Percentiles rank a stretch among this genome's conserved stretches.
Evolutionary conservation across 2,113 vertebrate genomes (phyloP).

Genomic region (Leptobrachium leishanense): DNA sequence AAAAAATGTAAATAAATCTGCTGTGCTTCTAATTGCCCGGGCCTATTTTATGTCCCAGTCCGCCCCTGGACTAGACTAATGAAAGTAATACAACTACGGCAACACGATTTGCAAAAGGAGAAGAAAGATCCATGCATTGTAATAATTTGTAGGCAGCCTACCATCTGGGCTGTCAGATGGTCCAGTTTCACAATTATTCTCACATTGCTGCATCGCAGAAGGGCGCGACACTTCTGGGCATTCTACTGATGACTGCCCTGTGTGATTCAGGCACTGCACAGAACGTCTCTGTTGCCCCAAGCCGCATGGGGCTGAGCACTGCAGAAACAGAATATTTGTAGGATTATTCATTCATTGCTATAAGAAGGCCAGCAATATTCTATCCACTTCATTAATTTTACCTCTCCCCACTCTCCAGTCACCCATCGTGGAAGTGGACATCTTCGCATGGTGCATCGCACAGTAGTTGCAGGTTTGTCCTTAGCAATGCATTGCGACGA

Average conservation of each 20-base stretch:
- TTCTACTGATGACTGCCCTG: slow-evolving; percentile 77
- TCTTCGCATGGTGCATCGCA: slow-evolving; percentile 92
- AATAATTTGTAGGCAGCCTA: slow-evolving; percentile 54
- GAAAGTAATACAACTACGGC: neutral
- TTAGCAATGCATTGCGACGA: slow-evolving; percentile 77
- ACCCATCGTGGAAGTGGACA: slow-evolving; percentile 92
- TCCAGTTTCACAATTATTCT: slow-evolving; percentile 84
- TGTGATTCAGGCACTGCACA: slow-evolving; percentile 86
- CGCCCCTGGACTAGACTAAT: too few relatives aligned
- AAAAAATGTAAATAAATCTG: too few relatives aligned
- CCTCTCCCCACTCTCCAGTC: slow-evolving; percentile 90
- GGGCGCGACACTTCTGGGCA: slow-evolving; percentile 84
- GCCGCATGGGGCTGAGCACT: slow-evolving; percentile 92
- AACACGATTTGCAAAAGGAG: neutral
- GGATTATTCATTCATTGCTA: neutral
- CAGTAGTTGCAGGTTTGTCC: slow-evolving; percentile 83
- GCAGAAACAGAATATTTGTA: neutral
- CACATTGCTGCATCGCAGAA: slow-evolving; percentile 83
- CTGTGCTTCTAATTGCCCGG: too few relatives aligned
- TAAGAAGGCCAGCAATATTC: neutral
- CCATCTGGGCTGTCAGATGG: slow-evolving; percentile 90
- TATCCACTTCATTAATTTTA: slow-evolving; percentile 53
- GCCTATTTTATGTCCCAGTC: too few relatives aligned
- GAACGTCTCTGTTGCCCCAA: slow-evolving; percentile 87
- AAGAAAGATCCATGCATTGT: neutral